A percentile compares a stretch with the other conserved stretches of the same genome.
Evolutionary conservation across 2,797 vertebrate genomes (phyloP).

Genomic region (Myotis myotis): DNA sequence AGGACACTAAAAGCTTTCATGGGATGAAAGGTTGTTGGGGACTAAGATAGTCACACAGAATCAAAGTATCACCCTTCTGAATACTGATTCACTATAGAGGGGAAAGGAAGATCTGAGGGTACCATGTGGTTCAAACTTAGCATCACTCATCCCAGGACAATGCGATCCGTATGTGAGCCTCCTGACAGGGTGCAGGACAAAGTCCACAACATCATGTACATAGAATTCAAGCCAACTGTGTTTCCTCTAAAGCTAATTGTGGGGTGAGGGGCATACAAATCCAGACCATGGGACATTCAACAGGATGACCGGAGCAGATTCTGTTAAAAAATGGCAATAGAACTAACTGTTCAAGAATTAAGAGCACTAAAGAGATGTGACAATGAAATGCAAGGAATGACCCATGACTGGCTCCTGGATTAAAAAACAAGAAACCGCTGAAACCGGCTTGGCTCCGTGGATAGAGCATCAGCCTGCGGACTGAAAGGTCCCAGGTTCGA

Average conservation of each 20-base stretch:
- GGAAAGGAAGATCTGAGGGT: not conserved
- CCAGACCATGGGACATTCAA: not conserved
- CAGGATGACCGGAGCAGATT: not conserved
- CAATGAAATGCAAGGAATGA: not conserved
- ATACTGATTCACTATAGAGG: not conserved
- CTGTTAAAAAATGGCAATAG: not conserved
- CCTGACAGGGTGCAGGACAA: not conserved
- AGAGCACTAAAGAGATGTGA: not conserved
- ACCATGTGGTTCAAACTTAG: not conserved
- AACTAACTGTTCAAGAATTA: not conserved
- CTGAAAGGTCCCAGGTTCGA: no score
- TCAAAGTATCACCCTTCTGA: not conserved
- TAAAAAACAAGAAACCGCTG: not conserved
- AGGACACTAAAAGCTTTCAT: not conserved
- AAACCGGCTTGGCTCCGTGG: no score
- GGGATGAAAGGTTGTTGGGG: not conserved
- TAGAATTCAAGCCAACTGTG: not conserved
- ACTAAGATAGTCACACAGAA: not conserved
- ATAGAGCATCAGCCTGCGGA: no score
- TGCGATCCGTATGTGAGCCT: not conserved
- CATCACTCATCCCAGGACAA: not conserved
- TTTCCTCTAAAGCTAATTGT: not conserved
- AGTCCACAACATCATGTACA: not conserved
- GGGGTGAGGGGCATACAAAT: not conserved
- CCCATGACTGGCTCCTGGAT: not conserved